A percentile compares a stretch with the other conserved stretches of the same genome.
Conservation (phyloP, 1,140 invertebrate species). For the Physella acuta region DNA sequence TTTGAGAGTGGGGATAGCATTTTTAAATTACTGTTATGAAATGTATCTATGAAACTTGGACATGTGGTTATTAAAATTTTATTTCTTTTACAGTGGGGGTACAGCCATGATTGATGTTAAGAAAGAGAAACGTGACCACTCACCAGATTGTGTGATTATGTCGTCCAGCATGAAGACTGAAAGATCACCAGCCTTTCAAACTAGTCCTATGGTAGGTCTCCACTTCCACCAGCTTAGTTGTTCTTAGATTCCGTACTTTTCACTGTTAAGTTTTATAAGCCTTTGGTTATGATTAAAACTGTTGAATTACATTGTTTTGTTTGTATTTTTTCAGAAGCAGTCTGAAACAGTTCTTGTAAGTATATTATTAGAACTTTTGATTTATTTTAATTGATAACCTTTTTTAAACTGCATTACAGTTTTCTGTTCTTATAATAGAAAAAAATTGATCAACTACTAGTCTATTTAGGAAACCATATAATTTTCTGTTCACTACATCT, state of each 20-base stretch:
- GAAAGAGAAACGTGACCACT: constrained; percentile 23
- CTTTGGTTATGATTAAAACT: too few relatives aligned
- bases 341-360: constrained; percentile 22
- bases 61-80: too few relatives aligned
- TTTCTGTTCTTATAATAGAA: too few relatives aligned
- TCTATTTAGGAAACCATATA: neutral
- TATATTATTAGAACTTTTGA: neutral
- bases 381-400: too few relatives aligned
- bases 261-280: neutral
- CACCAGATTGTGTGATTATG: constrained; percentile 34
- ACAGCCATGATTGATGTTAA: constrained; percentile 27
- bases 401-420: too few relatives aligned
- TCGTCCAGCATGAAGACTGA: constrained; percentile 23
- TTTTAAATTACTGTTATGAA: too few relatives aligned
- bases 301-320: neutral
- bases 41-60: too few relatives aligned
- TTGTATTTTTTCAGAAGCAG: constrained; percentile 12
- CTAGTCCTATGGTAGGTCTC: constrained; percentile 4
- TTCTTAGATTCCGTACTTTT: neutral
- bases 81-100: constrained; percentile 17
- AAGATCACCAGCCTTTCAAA: constrained; percentile 8
- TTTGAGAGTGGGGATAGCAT: too few relatives aligned
- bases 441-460: too few relatives aligned
- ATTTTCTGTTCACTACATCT: neutral
- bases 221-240: neutral